These are phyloP conservation scores for Leptodirus hochenwartii DNA, from an alignment of 2,888 invertebrate species.

Conservation along the genomic window DNA sequence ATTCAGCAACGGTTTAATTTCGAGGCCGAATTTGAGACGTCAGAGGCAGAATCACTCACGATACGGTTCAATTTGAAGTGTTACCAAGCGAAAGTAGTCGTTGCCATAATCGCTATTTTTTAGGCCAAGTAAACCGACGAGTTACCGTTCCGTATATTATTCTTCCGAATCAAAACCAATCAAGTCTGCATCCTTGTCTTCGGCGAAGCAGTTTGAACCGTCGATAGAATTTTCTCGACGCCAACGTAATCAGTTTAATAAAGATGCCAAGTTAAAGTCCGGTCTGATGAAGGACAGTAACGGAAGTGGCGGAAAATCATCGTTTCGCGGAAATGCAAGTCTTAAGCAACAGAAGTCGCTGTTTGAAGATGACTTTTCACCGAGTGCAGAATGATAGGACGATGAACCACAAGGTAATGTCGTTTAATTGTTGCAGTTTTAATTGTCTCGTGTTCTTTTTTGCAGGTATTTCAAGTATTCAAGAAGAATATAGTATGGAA, in stretches of 20 bases:
- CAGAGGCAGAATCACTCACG: slow-evolving; percentile 20
- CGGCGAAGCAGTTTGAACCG: no score
- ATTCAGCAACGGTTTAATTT: slow-evolving; percentile 18
- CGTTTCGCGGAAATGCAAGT: no score
- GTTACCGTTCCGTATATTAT: no score
- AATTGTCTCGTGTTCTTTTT: no score
- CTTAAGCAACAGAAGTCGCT: slow-evolving; percentile 22
- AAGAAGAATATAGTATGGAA: slow-evolving; percentile 22
- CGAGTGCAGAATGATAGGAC: slow-evolving; percentile 11
- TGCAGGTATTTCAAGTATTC: slow-evolving; percentile 23
- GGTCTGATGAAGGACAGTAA: slow-evolving; percentile 6
- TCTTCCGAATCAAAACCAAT: slow-evolving; percentile 6
- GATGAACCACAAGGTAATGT: background rate
- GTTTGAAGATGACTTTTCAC: slow-evolving; percentile 40
- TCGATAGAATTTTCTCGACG: no score
- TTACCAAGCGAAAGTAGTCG: no score
- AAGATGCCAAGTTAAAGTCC: no score
- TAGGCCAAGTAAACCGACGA: slow-evolving; percentile 7
- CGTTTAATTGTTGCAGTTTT: background rate
- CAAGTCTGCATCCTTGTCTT: slow-evolving; percentile 8
- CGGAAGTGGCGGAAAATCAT: slow-evolving; percentile 6
- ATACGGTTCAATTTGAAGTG: no score
- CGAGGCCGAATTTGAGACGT: slow-evolving; percentile 23
- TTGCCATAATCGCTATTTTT: slow-evolving; percentile 7
- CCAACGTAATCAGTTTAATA: no score